Percentiles rank a stretch among this genome's conserved stretches.
phyloP scores from a whole-genome alignment of 2,113 vertebrate species.

The Dinomys branickii region DNA sequence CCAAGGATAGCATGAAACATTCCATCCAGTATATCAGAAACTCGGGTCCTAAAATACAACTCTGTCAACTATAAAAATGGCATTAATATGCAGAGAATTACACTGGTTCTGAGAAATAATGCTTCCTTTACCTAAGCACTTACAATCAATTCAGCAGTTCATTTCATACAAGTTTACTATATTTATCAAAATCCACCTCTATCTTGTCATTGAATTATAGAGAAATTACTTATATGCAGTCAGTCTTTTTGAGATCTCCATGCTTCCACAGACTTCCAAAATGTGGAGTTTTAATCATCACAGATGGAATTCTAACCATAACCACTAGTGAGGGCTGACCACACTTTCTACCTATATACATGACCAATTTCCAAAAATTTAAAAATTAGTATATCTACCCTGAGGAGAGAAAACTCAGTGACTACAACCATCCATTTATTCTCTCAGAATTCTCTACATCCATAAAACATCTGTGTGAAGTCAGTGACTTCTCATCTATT shows the following conservation, averaged over 20 bases:
- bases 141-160: not conserved
- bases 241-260: not conserved
- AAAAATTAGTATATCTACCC: not conserved
- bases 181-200: conserved; percentile 2
- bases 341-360: not conserved
- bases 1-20: not conserved
- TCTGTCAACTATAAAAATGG: not conserved
- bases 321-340: not conserved
- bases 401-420: not conserved
- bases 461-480: not conserved
- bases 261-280: not conserved
- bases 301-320: not conserved
- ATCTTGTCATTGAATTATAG: not conserved
- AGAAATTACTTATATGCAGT: not conserved
- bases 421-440: not conserved
- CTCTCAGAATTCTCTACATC: not conserved
- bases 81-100: conserved; percentile 8
- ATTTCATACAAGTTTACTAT: not conserved
- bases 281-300: not conserved
- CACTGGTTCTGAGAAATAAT: not conserved
- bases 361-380: not conserved
- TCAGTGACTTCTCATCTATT: not conserved
- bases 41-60: not conserved
- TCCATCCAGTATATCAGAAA: not conserved
- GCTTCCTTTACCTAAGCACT: not conserved